phyloP scores from a whole-genome alignment of 2,888 invertebrate species.

The Eristalinus aeneus region DNA sequence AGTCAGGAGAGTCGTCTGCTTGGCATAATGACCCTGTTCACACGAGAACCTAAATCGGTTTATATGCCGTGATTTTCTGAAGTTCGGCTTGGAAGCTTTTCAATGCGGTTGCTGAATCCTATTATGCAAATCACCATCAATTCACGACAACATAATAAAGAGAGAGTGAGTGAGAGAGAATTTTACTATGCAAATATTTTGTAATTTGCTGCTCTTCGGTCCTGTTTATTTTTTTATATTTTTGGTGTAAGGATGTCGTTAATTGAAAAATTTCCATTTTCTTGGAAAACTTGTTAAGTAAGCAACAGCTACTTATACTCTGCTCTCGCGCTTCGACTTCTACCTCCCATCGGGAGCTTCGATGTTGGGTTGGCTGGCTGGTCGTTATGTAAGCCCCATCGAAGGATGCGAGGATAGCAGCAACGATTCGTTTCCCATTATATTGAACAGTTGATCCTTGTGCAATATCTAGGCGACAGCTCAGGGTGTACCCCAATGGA shows the following conservation, averaged over 20 bases:
- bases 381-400: not conserved
- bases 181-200: slow-evolving; percentile 59
- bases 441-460: slow-evolving; percentile 63
- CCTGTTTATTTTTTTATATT: slow-evolving; percentile 20
- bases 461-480: not conserved
- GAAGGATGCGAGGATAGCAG: not conserved
- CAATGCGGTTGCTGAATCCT: slow-evolving; percentile 55
- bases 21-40: slow-evolving; percentile 67
- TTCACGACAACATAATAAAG: slow-evolving; percentile 18
- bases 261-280: slow-evolving; percentile 71
- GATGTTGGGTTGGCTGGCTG: not conserved
- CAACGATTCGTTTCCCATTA: slow-evolving; percentile 49
- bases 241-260: slow-evolving; percentile 53
- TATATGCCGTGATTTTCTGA: slow-evolving; percentile 15
- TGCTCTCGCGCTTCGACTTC: not conserved
- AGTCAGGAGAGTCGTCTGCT: slow-evolving; percentile 19
- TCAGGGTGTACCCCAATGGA: not conserved
- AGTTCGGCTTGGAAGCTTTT: not conserved
- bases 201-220: slow-evolving; percentile 27
- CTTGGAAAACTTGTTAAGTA: slow-evolving; percentile 68
- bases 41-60: slow-evolving; percentile 53
- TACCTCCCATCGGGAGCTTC: not conserved
- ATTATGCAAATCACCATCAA: slow-evolving; percentile 59
- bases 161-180: slow-evolving; percentile 6
- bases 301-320: slow-evolving; percentile 68